Percentiles rank a stretch among this genome's conserved stretches.
phyloP scores from a whole-genome alignment of 2,797 vertebrate genomes.

The Peromyscus aztecus region DNA sequence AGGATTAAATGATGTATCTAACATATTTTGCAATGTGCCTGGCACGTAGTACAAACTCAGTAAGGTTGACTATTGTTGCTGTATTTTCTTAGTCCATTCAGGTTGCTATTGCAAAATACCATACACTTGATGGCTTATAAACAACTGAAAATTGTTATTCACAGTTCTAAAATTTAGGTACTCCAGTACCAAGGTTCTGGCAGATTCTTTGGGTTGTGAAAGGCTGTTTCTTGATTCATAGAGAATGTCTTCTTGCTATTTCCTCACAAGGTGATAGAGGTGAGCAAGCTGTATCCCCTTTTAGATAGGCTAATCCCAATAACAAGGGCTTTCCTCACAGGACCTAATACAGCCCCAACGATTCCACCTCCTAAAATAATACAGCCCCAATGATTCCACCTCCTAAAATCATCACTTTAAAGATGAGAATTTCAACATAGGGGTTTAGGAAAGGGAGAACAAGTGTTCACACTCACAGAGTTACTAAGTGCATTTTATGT shows the following conservation, averaged over 20 bases:
- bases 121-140: neutral
- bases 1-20: slow-evolving; percentile 45
- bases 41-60: neutral
- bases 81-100: neutral
- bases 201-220: neutral
- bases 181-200: neutral
- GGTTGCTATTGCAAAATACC: neutral
- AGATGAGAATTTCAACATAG: neutral
- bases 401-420: neutral
- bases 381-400: neutral
- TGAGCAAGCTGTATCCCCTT: neutral
- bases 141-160: slow-evolving; percentile 4
- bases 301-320: neutral
- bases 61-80: neutral
- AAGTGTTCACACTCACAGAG: neutral
- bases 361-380: neutral
- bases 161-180: neutral
- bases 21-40: slow-evolving; percentile 33
- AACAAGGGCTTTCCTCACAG: neutral
- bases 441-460: neutral
- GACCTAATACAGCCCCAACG: neutral
- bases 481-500: neutral
- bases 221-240: neutral
- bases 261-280: neutral
- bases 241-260: neutral